Base-by-base conservation (phyloP, 2,113 vertebrate genomes). In the Dasypus novemcinctus region DNA sequence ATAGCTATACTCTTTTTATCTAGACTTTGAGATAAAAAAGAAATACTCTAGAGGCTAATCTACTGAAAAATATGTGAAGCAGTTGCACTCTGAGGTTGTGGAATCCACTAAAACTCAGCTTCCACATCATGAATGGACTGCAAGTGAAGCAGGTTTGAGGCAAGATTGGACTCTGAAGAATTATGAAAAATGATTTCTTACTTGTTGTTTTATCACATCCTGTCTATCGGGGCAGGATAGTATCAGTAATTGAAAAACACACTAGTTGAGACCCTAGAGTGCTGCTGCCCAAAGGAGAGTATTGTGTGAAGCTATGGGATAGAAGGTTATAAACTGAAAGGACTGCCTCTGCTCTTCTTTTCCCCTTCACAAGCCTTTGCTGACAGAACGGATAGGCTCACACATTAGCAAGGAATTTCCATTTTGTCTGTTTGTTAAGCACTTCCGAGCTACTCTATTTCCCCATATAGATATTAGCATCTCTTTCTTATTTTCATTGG, bases 151-250 rank as follows among this genome's bases (percentile, higher is more conserved):
- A 66, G 93, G 92, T 97, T 93, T 96, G 96, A 89, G 93, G 95
- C 83, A 90, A 88, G 96, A 98, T 96, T 98, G 97, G 96, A 91
- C 98, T 97, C 98, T 94, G 27, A 98, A 98, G 98, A 96, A 93
- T 98, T 97, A 97, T 98, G 97, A 98, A 98, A 98, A 98, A 97
- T 96, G 97, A 90, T 90, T 97, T 97, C 83, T 97, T 81, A 27
- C 5, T 33, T 88, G 90, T 92, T 87, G 87, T 97, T 96, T 87
- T 94, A 81, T 96, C 78, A 94, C 71, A 98, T 98, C 93, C 97
- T 97, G 96, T 97, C 96, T 93, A 93, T 95, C 76, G 94, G 93
- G 91, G 63, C 66, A 94, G 41, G 85, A 95, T 90, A 93, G 90
- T 95, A 93, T 71, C 36, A 86, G 97, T 98, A 98, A 98, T 96